phyloP scores from a whole-genome alignment of 2,113 vertebrate genomes.

The Mellivora capensis region DNA sequence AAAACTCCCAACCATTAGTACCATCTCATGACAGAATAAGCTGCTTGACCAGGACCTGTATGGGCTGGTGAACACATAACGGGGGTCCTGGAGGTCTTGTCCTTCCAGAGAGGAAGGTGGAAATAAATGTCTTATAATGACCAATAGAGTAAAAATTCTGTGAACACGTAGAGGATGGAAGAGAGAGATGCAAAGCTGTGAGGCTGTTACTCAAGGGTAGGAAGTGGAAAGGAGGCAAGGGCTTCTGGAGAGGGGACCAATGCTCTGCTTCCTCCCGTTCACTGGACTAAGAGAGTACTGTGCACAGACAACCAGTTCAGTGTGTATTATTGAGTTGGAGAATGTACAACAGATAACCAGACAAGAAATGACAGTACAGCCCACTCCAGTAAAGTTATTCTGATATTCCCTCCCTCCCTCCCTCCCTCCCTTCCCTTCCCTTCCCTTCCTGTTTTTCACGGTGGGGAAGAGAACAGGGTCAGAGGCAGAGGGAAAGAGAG shows the following conservation, averaged over 20 bases:
- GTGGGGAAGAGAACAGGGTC: too few species aligned
- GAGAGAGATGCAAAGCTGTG: not conserved
- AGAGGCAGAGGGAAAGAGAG: not conserved
- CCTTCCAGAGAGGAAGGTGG: not conserved
- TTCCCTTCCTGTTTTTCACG: too few species aligned
- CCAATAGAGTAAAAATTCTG: too few species aligned
- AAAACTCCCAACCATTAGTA: too few species aligned
- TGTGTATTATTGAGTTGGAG: rapidly evolving
- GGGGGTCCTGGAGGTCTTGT: too few species aligned
- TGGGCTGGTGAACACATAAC: not conserved
- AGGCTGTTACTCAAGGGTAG: rapidly evolving
- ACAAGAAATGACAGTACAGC: rapidly evolving
- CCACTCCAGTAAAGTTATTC: not conserved
- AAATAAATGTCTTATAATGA: not conserved
- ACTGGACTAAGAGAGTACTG: not conserved
- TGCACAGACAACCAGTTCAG: not conserved
- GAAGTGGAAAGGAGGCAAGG: not conserved
- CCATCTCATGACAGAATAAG: not conserved
- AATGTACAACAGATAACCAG: not conserved
- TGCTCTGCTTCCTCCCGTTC: not conserved
- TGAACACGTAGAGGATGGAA: rapidly evolving
- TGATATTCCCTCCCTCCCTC: too few species aligned
- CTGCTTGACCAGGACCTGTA: not conserved
- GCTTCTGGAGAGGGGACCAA: not conserved
- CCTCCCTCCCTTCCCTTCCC: too few species aligned